Evolutionary conservation across 2,797 vertebrate genomes (phyloP).

Genomic region (Valencia hispanica): DNA sequence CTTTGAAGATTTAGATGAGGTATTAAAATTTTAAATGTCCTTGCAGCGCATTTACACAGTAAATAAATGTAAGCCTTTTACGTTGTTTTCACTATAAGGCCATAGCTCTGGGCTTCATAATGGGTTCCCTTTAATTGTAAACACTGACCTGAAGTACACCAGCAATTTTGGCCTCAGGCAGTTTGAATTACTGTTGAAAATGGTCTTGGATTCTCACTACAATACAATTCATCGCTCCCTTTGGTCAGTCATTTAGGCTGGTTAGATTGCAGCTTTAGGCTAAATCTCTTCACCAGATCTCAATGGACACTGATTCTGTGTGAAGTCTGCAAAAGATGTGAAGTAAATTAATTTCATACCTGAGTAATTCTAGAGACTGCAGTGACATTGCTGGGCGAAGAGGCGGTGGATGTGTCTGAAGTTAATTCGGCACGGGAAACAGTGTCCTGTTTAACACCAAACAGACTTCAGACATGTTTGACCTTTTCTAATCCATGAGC

Average conservation of each 20-base stretch:
- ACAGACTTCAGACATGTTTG: conserved; percentile 25
- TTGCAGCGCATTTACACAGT: background rate
- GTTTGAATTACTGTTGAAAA: conserved; percentile 39
- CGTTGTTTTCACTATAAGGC: conserved; percentile 26
- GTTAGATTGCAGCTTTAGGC: conserved; percentile 46
- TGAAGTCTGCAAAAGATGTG: conserved; percentile 69
- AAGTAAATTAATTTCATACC: conserved; percentile 75
- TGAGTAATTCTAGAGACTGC: conserved; percentile 59
- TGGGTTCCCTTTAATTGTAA: conserved; percentile 35
- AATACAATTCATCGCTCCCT: conserved; percentile 47
- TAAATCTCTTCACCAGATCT: conserved; percentile 58
- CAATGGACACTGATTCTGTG: conserved; percentile 58
- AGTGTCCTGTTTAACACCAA: conserved; percentile 19
- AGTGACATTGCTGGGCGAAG: conserved; percentile 52
- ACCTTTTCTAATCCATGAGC: conserved; percentile 32
- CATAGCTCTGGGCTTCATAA: conserved; percentile 27
- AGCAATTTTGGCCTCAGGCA: conserved; percentile 26
- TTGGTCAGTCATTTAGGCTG: conserved; percentile 51
- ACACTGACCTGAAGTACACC: conserved; percentile 36
- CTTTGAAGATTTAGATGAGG: conserved; percentile 18
- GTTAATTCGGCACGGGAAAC: conserved; percentile 36
- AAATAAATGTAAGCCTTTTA: conserved; percentile 6
- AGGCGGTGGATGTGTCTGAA: conserved; percentile 29
- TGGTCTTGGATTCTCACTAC: conserved; percentile 25
- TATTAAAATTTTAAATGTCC: conserved; percentile 21